Evolutionary conservation across 1,140 invertebrate genomes (phyloP).

Genomic region (Andrena cerasifolii): DNA sequence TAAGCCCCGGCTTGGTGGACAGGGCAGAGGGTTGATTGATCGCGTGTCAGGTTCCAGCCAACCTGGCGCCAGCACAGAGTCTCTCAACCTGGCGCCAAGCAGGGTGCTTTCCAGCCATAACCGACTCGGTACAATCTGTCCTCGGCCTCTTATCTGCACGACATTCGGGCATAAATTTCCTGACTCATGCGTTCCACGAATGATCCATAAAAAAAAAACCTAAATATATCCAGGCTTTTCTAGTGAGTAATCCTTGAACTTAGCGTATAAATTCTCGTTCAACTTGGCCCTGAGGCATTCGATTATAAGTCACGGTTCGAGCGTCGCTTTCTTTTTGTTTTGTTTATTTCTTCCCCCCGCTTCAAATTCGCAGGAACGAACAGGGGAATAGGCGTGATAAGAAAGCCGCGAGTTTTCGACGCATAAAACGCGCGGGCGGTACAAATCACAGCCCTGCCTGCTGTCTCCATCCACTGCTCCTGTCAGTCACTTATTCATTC

Average conservation of each 20-base stretch:
- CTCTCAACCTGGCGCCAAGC: slow-evolving; percentile 69
- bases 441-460: slow-evolving; percentile 34
- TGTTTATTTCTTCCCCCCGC: too few relatives aligned
- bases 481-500: slow-evolving; percentile 54
- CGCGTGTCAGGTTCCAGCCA: slow-evolving; percentile 79
- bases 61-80: slow-evolving; percentile 78
- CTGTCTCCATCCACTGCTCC: slow-evolving; percentile 9
- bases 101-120: neutral
- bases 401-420: neutral
- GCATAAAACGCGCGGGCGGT: neutral
- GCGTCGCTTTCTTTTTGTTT: too few relatives aligned
- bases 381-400: neutral
- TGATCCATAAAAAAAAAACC: neutral
- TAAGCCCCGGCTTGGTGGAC: slow-evolving; percentile 66
- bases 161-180: slow-evolving; percentile 33
- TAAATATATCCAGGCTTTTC: neutral
- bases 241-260: neutral
- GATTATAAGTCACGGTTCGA: neutral
- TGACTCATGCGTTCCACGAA: slow-evolving; percentile 5
- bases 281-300: neutral
- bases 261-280: neutral
- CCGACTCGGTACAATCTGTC: slow-evolving; percentile 9
- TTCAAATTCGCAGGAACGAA: neutral
- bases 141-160: slow-evolving; percentile 29
- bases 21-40: slow-evolving; percentile 79